phyloP scores from a whole-genome alignment of 2,113 vertebrate species.

The Elephantulus edwardii region DNA sequence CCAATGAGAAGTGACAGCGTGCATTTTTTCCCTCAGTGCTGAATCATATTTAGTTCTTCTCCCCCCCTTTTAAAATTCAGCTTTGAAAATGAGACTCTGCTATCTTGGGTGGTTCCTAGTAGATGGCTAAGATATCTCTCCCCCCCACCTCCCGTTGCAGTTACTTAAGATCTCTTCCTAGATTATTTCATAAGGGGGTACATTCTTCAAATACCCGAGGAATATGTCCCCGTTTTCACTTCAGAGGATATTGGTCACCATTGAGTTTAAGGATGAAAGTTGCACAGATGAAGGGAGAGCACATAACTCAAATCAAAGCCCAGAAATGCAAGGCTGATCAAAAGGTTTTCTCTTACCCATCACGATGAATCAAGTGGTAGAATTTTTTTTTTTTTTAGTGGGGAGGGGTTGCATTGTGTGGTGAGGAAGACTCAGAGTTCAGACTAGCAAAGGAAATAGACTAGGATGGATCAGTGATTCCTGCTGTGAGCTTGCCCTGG shows the following conservation, averaged over 20 bases:
- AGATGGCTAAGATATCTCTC: constrained; percentile 32
- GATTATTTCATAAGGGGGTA: constrained; percentile 39
- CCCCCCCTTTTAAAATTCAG: neutral
- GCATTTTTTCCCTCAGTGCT: neutral
- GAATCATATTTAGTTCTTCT: neutral
- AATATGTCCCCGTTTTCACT: constrained; percentile 9
- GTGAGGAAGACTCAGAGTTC: neutral
- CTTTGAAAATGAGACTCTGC: constrained; percentile 44
- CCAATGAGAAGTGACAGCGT: constrained; percentile 5
- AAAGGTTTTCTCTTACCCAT: neutral
- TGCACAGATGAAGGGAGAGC: neutral
- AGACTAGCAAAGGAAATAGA: neutral
- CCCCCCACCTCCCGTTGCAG: no score
- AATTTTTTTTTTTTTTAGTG: no score
- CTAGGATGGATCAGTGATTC: neutral
- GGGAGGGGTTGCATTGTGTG: neutral
- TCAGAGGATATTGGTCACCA: constrained; percentile 31
- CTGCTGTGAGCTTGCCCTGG: neutral
- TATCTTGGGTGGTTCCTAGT: constrained; percentile 42
- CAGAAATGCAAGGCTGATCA: constrained; percentile 2
- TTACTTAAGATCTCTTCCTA: constrained; percentile 11
- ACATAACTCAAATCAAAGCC: constrained; percentile 50
- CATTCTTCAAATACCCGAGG: constrained; percentile 23
- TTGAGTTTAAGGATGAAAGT: constrained; percentile 58
- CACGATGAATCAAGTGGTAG: neutral